phyloP scores from a whole-genome alignment of 2,888 invertebrate genomes.

The Maniola hyperantus region DNA sequence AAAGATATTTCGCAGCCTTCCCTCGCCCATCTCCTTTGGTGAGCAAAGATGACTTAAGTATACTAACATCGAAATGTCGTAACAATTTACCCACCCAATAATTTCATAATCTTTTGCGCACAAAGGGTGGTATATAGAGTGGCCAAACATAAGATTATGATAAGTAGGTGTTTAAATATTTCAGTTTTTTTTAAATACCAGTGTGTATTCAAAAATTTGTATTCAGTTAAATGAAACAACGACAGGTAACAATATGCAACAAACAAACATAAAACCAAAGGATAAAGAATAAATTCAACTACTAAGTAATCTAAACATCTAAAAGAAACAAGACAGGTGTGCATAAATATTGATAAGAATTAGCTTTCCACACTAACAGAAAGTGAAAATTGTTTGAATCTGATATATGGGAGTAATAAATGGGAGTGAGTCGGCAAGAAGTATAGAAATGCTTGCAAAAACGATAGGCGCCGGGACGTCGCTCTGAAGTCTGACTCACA shows the following conservation, averaged over 20 bases:
- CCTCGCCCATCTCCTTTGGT: slow-evolving; percentile 9
- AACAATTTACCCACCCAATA: slow-evolving; percentile 3
- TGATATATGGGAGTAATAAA: no score
- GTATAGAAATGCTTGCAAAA: slow-evolving; percentile 49
- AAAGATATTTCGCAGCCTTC: slow-evolving; percentile 19
- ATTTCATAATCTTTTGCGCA: slow-evolving; percentile 3
- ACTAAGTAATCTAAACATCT: not conserved
- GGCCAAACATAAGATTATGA: no score
- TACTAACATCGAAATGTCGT: not conserved
- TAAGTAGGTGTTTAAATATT: no score
- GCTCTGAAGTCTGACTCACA: slow-evolving; percentile 61
- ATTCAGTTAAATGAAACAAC: not conserved
- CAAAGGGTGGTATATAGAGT: no score
- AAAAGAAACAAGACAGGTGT: slow-evolving; percentile 10
- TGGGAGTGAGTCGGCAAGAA: slow-evolving; percentile 49
- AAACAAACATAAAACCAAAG: not conserved
- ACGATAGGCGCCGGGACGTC: slow-evolving; percentile 67
- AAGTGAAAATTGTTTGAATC: slow-evolving; percentile 56
- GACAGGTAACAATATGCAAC: not conserved
- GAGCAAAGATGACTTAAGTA: slow-evolving; percentile 10
- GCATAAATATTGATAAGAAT: slow-evolving; percentile 15
- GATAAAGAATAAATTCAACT: not conserved
- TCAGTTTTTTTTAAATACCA: no score
- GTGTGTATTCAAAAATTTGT: not conserved
- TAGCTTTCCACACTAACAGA: slow-evolving; percentile 32